Conservation (phyloP, 2,797 vertebrate genomes). For the Acipenser ruthenus region DNA sequence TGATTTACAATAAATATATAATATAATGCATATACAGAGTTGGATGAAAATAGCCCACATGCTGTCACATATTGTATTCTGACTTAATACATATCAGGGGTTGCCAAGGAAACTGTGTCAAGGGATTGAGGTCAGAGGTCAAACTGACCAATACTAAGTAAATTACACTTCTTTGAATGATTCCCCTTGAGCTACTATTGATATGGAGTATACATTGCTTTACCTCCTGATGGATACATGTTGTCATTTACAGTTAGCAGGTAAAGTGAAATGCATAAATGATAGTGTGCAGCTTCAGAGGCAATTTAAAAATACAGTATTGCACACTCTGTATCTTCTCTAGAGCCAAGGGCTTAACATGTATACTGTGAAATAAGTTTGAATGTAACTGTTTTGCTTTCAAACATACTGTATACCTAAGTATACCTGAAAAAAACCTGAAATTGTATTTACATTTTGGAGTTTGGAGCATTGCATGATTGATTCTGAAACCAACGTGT, state of each 20-base stretch:
- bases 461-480: too few species aligned
- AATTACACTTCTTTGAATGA: slow-evolving; percentile 94
- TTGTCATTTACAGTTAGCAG: slow-evolving; percentile 64
- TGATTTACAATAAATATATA: too few species aligned
- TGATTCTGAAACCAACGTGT: too few species aligned
- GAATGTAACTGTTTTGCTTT: too few species aligned
- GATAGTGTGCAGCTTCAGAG: not conserved
- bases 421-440: too few species aligned
- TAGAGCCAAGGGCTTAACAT: too few species aligned
- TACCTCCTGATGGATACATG: slow-evolving; percentile 70
- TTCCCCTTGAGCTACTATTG: slow-evolving; percentile 86
- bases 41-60: slow-evolving; percentile 22
- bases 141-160: slow-evolving; percentile 98
- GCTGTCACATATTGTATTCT: slow-evolving; percentile 69
- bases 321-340: too few species aligned
- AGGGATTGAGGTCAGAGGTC: slow-evolving; percentile 88
- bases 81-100: slow-evolving; percentile 60
- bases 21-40: too few species aligned
- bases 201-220: slow-evolving; percentile 51
- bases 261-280: slow-evolving; percentile 47
- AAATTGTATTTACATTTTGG: too few species aligned
- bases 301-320: not conserved
- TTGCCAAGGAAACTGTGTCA: slow-evolving; percentile 84
- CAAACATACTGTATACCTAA: too few species aligned
- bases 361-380: too few species aligned